Evolutionary conservation across 2,113 vertebrate species (phyloP), one percentile per base, ranked within the genome.

Genomic region (Chinchilla lanigera): DNA sequence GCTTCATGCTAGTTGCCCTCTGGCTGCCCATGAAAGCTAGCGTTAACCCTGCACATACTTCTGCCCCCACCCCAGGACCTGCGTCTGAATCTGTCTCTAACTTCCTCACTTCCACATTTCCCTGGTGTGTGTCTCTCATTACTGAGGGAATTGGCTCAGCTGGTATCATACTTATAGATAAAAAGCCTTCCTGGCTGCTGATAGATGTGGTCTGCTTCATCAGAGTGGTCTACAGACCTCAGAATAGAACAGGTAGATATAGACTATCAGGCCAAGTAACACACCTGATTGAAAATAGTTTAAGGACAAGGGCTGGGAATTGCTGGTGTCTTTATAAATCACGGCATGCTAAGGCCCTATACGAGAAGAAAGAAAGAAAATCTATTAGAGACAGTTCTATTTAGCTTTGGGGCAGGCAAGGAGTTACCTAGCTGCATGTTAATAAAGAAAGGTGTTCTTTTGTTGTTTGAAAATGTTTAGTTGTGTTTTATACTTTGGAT

Each of bases 401-500:
- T 80, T 96, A 35, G 44, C 47, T 50, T 38, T 73, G 69, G 63
- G 69, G 22, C 4, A 58, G n/a, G 58, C 61, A 95, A n/a, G 35
- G 5, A 50, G 24, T 63, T 93, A 71, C 77, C 52, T 6, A 85
- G 16, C 58, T 33, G 20, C 26, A 50, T 65, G 69, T 52, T 67
- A 92, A 82, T 50, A 77, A 81, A 89, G 19, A 67, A 94, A 75
- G 1, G 47, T 65, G 16, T n/a, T n/a, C n/a, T 82, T 86, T 19
- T 22, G 60, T 75, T 58, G 9, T 60, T 71, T 44, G 35, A 41
- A 69, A 77, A 75, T 69, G 47, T 54, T 82, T 82, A 75, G 22
- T 92, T 96, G 9, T 47, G 11, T 61, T 93, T 95, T 78, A 19
- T 88, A 81, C 44, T 97, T 89, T 96, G n/a, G 0, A 85, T 89